Conservation (phyloP, 2,113 vertebrate species). For the Phalacrocorax aristotelis region DNA sequence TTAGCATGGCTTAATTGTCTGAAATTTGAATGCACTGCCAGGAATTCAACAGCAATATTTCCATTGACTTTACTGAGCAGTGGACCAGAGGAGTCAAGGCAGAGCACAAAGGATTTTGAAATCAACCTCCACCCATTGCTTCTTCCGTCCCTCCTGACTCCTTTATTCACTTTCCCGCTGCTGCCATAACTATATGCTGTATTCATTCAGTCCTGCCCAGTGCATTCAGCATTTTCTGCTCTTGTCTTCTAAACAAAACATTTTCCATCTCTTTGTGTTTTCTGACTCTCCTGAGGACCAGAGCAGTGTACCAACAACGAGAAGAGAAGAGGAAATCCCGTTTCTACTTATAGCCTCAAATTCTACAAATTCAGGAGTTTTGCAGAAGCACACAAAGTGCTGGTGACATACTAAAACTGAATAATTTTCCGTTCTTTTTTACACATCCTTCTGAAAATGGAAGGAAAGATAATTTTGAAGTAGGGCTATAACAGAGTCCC, state of each 20-base stretch:
- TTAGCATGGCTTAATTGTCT: neutral
- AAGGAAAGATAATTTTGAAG: neutral
- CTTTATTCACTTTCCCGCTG: neutral
- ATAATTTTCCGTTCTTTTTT: neutral
- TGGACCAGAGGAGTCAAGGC: neutral
- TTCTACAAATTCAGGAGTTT: neutral
- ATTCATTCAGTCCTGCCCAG: neutral
- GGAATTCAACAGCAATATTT: neutral
- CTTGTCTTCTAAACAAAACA: constrained; percentile 19
- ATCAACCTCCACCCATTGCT: neutral
- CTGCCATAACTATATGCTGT: neutral
- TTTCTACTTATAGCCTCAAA: neutral
- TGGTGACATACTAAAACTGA: neutral
- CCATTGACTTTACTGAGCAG: neutral
- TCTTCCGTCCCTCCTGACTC: neutral
- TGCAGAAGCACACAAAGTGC: neutral
- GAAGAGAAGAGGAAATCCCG: neutral
- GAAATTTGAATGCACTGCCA: neutral
- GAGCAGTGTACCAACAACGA: neutral
- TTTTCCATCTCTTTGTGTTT: constrained; percentile 46
- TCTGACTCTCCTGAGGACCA: neutral
- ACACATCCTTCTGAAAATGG: neutral
- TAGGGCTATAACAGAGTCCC: neutral
- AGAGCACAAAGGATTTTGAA: neutral
- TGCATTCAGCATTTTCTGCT: neutral